phyloP scores from a whole-genome alignment of 2,113 vertebrate genomes.

The Tympanuchus pallidicinctus region DNA sequence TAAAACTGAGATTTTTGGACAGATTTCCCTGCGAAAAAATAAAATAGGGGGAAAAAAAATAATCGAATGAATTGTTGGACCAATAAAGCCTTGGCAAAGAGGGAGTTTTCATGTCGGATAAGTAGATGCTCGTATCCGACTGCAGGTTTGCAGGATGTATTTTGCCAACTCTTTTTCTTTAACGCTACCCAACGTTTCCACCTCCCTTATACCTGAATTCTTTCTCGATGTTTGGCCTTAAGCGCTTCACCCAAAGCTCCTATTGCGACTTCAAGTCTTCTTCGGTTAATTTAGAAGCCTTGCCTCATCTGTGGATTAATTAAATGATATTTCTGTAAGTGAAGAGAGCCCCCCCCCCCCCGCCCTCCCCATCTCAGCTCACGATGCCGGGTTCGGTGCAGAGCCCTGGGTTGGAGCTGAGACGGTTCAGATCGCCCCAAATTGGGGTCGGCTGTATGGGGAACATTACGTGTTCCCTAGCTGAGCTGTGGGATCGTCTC shows the following conservation, averaged over 20 bases:
- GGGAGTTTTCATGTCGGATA: not conserved
- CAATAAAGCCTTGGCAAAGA: not conserved
- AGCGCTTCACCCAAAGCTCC: not conserved
- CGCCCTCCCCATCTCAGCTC: not conserved
- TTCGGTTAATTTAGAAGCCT: not conserved
- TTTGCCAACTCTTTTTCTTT: not conserved
- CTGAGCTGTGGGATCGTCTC: fast-evolving
- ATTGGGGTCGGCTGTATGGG: not conserved
- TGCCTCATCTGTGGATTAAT: not conserved
- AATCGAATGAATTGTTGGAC: not conserved
- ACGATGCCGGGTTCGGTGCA: not conserved
- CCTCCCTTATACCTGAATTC: not conserved
- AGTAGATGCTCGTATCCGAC: not conserved
- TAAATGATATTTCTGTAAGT: not conserved
- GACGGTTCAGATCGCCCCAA: not conserved
- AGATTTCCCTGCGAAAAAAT: not conserved
- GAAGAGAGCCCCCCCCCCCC: not conserved
- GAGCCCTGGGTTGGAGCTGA: not conserved
- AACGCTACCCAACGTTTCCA: not conserved
- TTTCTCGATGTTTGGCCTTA: not conserved
- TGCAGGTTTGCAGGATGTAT: not conserved
- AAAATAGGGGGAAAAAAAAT: not conserved
- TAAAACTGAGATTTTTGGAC: not conserved
- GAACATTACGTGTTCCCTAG: not conserved
- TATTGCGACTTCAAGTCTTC: not conserved